Evolutionary conservation across 2,797 vertebrate genomes (phyloP), one percentile per base, ranked within the genome.

Genomic region (Oreortyx pictus): DNA sequence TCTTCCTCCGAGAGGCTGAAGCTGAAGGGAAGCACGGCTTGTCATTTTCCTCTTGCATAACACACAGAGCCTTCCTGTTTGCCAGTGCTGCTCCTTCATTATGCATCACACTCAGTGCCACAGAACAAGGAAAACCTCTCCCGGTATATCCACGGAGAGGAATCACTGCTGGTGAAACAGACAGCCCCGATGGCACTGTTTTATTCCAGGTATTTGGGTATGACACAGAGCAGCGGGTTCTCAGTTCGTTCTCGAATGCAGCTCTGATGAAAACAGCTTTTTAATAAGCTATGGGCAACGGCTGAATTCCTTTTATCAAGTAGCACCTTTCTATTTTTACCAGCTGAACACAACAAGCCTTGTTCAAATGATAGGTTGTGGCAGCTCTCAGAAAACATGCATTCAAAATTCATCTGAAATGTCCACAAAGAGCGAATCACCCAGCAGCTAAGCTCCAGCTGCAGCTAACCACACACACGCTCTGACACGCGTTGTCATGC

Each of bases 261-360:
- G 1, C 52, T 88, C 62, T 56, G 41, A 81, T 15, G 20, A 47
- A 52, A 65, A 25, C 31, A 78, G 46, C 8, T 70, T 41, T 18
- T 43, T 68, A 72, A 18, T n/a, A 81, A 83, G n/a, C 11, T n/a
- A 49, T 1, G 2, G 56, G 52, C 66, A 89, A 52, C 24, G 60
- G 79, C 78, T 81, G 66, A 73, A 80, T 39, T 83, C 43, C 71
- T 82, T 65, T 59, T 75, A 74, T 52, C 52, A 27, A 74, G 78
- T 67, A 88, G 61, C 77, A 90, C 80, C 66, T 56, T 92, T 62
- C 93, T 93, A 46, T 86, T 93, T 93, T 59, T 73, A 89, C 73
- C 59, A 33, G 9, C 43, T 7, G 66, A 89, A 56, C 76, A 54
- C 29, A 47, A 60, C 71, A 68, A 24, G 3, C 18, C 68, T 12